phyloP scores from a whole-genome alignment of 1,140 invertebrate species.

The Gryon sp. region DNA sequence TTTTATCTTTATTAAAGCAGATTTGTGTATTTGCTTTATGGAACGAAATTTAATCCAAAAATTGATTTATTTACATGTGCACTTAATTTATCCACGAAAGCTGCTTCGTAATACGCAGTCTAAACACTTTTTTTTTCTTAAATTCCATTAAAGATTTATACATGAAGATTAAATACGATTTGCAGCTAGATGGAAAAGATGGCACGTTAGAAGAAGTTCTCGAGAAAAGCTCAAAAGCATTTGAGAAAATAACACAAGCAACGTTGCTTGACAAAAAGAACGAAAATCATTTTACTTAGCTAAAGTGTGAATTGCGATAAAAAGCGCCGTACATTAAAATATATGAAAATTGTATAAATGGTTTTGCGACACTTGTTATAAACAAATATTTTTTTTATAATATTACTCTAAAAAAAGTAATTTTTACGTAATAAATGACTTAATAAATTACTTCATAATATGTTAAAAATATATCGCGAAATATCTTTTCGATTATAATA shows the following conservation, averaged over 20 bases:
- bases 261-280: conserved; percentile 13
- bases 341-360: too few relatives aligned
- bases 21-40: not conserved
- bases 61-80: conserved; percentile 2
- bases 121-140: conserved; percentile 14
- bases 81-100: conserved; percentile 22
- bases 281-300: conserved; percentile 9
- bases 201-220: conserved; percentile 18
- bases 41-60: conserved; percentile 6
- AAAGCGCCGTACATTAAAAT: too few relatives aligned
- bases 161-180: conserved; percentile 36
- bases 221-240: conserved; percentile 25
- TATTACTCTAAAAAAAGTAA: too few relatives aligned
- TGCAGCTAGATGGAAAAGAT: conserved; percentile 29
- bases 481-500: too few relatives aligned
- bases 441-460: too few relatives aligned
- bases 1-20: too few relatives aligned
- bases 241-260: conserved; percentile 31
- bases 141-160: conserved; percentile 29
- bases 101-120: conserved; percentile 4
- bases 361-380: too few relatives aligned
- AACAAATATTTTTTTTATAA: too few relatives aligned
- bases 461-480: too few relatives aligned
- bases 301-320: conserved; percentile 17
- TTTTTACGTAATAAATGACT: too few relatives aligned